Evolutionary conservation across 2,113 vertebrate genomes (phyloP).

Genomic region (Neolamprologus brichardi): DNA sequence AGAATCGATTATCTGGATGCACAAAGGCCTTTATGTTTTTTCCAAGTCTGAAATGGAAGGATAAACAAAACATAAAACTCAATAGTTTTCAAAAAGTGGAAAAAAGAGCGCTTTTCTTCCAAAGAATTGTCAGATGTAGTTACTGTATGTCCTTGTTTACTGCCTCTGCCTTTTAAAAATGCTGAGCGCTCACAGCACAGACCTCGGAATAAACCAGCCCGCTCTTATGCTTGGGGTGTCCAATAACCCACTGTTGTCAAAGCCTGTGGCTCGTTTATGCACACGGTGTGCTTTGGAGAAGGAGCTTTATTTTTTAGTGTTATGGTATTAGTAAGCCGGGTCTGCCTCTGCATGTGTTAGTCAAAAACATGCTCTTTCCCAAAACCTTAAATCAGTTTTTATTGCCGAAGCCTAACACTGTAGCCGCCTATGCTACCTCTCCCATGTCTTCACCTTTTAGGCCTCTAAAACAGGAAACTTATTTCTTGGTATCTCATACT

Average conservation of each 20-base stretch:
- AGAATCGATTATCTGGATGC: constrained; percentile 44
- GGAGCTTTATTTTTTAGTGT: not conserved
- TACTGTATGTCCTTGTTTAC: not conserved
- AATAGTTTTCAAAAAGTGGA: constrained; percentile 7
- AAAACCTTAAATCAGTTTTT: not conserved
- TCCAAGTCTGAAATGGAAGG: constrained; percentile 10
- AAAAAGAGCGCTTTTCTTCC: not conserved
- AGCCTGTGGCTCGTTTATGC: not conserved
- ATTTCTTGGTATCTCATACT: not conserved
- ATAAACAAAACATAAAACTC: constrained; percentile 30
- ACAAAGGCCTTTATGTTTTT: constrained; percentile 3
- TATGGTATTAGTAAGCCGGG: not conserved
- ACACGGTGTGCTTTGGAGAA: not conserved
- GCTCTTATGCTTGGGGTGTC: not conserved
- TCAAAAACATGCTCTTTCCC: not conserved
- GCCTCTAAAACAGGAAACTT: not conserved
- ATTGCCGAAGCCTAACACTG: not conserved
- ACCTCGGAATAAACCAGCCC: not conserved
- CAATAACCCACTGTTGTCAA: not conserved
- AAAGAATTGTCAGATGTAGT: not conserved
- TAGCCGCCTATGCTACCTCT: not conserved
- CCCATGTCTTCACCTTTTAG: not conserved
- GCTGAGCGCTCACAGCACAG: not conserved
- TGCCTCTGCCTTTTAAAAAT: not conserved
- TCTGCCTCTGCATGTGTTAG: not conserved